phyloP scores from a whole-genome alignment of 2,888 invertebrate genomes.

The Dynastes tityus region DNA sequence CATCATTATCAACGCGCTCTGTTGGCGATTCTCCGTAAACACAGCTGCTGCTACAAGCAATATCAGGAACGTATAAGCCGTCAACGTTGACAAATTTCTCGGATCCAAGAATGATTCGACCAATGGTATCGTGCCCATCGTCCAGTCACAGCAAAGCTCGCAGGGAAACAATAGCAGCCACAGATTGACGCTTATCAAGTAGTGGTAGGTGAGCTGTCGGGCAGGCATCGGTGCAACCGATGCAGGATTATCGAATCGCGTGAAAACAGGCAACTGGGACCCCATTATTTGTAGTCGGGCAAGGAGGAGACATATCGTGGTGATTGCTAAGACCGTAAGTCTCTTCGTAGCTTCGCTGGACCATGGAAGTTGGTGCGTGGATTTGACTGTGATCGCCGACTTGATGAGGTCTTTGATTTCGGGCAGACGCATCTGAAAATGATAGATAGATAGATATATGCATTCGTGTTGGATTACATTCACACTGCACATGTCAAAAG shows the following conservation, averaged over 20 bases:
- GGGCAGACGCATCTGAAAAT: conserved; percentile 70
- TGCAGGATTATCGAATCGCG: conserved; percentile 98
- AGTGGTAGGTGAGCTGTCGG: conserved; percentile 93
- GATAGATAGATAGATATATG: background rate
- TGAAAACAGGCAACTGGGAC: conserved; percentile 95
- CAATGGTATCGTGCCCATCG: conserved; percentile 95
- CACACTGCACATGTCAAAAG: too few relatives aligned
- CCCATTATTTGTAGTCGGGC: conserved; percentile 96
- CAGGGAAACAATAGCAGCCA: conserved; percentile 93
- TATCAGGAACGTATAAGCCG: conserved; percentile 77
- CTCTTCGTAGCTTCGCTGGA: conserved; percentile 83
- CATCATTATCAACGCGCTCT: conserved; percentile 81
- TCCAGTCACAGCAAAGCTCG: conserved; percentile 97
- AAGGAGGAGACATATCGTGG: conserved; percentile 86
- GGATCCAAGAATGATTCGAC: conserved; percentile 85
- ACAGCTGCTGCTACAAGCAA: conserved; percentile 75
- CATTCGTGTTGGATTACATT: too few relatives aligned
- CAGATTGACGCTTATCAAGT: conserved; percentile 91
- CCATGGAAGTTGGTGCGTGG: conserved; percentile 73
- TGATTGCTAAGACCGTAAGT: conserved; percentile 84
- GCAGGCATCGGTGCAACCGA: conserved; percentile 88
- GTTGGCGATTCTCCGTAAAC: conserved; percentile 75
- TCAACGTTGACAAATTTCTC: conserved; percentile 86
- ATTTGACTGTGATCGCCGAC: conserved; percentile 72
- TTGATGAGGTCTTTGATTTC: conserved; percentile 71